Conservation (phyloP, 1,140 invertebrate species). For the Sweltsa coloradensis region DNA sequence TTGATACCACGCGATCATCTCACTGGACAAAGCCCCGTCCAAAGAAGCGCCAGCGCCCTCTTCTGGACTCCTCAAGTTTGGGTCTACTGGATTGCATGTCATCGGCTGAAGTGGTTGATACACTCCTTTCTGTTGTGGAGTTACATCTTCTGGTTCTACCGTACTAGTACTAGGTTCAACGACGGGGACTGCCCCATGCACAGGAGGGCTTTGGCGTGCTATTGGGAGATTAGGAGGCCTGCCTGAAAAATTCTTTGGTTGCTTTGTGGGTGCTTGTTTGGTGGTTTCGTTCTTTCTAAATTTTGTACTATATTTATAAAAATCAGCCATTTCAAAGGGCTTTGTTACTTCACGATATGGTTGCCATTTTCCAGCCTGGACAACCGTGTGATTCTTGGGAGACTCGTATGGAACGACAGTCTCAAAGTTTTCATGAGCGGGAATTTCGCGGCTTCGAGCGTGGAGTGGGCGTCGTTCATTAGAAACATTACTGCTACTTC, state of each 20-base stretch:
- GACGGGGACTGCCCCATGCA: no score
- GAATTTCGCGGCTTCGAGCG: no score
- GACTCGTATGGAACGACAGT: conserved; percentile 49
- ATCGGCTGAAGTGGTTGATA: conserved; percentile 34
- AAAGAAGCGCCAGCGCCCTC: conserved; percentile 14
- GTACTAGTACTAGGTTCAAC: no score
- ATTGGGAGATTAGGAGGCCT: no score
- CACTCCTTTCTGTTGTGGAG: conserved; percentile 33
- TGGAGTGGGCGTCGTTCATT: conserved; percentile 5
- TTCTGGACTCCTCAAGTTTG: neutral
- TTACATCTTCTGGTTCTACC: no score
- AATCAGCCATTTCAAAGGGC: conserved; percentile 93
- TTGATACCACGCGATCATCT: conserved; percentile 33
- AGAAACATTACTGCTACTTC: conserved; percentile 7
- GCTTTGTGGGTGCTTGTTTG: no score
- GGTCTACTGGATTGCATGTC: conserved; percentile 30
- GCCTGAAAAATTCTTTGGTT: no score
- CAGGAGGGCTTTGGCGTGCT: no score
- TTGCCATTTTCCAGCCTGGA: conserved; percentile 77
- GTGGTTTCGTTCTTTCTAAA: conserved; percentile 51
- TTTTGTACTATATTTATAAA: conserved; percentile 94
- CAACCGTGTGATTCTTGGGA: conserved; percentile 68
- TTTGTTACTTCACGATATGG: conserved; percentile 89
- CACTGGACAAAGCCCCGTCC: conserved; percentile 27
- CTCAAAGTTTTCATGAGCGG: conserved; percentile 13